Evolutionary conservation across 2,113 vertebrate species (phyloP).

Genomic region (Genyomyrus donnyi): DNA sequence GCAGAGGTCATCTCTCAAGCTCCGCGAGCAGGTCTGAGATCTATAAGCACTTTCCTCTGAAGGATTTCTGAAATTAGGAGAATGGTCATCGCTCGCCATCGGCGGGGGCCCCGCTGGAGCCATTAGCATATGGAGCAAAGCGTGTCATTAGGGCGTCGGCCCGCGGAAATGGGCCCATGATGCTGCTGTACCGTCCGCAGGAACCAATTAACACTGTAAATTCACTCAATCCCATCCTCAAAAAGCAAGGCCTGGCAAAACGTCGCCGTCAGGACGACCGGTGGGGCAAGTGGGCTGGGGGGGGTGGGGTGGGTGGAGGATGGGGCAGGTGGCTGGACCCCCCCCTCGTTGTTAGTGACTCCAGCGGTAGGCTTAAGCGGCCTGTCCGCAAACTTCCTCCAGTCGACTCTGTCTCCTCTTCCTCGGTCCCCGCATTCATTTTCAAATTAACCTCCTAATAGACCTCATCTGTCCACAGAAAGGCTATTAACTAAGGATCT

Average conservation of each 20-base stretch:
- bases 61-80: conserved; percentile 18
- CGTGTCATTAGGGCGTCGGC: not conserved
- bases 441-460: conserved; percentile 72
- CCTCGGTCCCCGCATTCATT: conserved; percentile 42
- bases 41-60: conserved; percentile 15
- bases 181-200: not conserved
- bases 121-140: conserved; percentile 14
- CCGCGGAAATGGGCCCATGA: not conserved
- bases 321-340: not conserved
- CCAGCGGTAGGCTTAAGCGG: not conserved
- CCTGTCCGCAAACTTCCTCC: conserved; percentile 16
- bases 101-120: conserved; percentile 9
- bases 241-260: not conserved
- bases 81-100: conserved; percentile 3
- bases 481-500: conserved; percentile 62
- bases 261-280: not conserved
- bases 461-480: conserved; percentile 53
- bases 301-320: not conserved
- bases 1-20: not conserved
- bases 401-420: conserved; percentile 23
- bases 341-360: not conserved
- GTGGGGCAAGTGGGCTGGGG: not conserved
- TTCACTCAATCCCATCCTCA: not conserved
- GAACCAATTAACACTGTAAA: conserved; percentile 4
- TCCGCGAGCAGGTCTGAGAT: not conserved